Conservation (phyloP, 2,797 vertebrate genomes). For the Dicrostonyx torquatus region DNA sequence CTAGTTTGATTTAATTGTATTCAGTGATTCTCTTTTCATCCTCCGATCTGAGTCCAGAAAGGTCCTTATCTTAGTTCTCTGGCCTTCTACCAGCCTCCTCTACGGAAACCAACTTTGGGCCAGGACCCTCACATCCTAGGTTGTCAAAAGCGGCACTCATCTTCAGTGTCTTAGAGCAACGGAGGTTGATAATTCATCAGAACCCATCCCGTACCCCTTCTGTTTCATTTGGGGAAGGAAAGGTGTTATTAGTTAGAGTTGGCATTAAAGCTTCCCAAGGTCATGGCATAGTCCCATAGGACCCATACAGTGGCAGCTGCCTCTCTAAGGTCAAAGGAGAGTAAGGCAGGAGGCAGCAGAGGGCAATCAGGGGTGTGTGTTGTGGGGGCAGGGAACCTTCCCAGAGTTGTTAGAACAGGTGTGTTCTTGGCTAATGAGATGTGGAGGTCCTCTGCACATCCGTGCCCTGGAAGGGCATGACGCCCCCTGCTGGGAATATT, state of each 20-base stretch:
- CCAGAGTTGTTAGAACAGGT: slow-evolving; percentile 23
- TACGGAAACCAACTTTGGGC: background rate
- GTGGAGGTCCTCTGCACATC: slow-evolving; percentile 58
- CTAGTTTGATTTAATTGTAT: background rate
- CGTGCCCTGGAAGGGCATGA: slow-evolving; percentile 61
- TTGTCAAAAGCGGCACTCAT: background rate
- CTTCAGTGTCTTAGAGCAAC: slow-evolving; percentile 44
- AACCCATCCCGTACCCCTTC: slow-evolving; percentile 81
- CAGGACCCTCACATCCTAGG: background rate
- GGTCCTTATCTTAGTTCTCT: fast-evolving
- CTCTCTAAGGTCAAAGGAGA: slow-evolving; percentile 60
- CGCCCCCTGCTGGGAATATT: slow-evolving; percentile 78
- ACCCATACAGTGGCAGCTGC: slow-evolving; percentile 37
- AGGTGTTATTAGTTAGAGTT: slow-evolving; percentile 27
- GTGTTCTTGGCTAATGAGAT: background rate
- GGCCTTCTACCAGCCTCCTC: background rate
- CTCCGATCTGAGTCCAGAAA: background rate
- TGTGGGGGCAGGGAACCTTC: background rate
- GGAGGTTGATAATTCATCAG: slow-evolving; percentile 76
- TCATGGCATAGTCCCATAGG: background rate
- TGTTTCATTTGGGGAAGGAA: slow-evolving; percentile 73
- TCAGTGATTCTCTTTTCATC: background rate
- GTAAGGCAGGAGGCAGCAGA: slow-evolving; percentile 41
- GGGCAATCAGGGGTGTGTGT: slow-evolving; percentile 27
- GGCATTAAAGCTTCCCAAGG: slow-evolving; percentile 68